Percentiles rank a stretch among this genome's conserved stretches.
Conservation (phyloP, 2,797 vertebrate species). For the Diceros bicornis region DNA sequence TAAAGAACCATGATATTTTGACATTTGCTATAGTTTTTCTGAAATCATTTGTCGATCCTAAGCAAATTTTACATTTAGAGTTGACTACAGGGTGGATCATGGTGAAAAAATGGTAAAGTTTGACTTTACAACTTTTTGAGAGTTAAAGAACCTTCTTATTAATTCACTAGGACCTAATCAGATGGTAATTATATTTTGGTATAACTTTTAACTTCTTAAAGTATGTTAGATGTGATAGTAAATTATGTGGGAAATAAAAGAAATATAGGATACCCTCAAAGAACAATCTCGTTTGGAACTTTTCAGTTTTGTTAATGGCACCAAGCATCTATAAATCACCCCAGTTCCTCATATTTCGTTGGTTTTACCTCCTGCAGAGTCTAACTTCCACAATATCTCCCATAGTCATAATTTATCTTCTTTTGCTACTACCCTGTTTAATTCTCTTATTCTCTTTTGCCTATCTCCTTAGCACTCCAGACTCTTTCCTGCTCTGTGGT, state of each 20-base stretch:
- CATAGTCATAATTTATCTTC: background rate
- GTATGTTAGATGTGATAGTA: background rate
- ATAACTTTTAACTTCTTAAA: conserved; percentile 18
- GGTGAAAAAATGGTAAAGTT: background rate
- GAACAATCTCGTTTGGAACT: background rate
- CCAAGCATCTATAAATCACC: background rate
- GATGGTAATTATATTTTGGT: background rate
- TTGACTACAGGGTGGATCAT: background rate
- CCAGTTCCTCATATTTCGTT: background rate
- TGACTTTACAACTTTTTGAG: background rate
- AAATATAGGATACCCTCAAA: background rate
- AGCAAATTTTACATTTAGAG: background rate
- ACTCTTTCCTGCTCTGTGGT: background rate
- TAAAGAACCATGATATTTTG: background rate
- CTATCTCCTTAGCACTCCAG: background rate
- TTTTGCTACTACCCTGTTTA: background rate
- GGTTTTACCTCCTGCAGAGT: background rate
- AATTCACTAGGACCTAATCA: background rate
- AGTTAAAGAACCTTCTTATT: background rate
- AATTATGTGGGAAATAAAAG: background rate
- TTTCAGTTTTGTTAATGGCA: background rate
- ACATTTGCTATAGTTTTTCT: conserved; percentile 37
- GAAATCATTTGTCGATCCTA: background rate
- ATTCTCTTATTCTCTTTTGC: conserved; percentile 20
- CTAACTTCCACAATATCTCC: background rate